Percentiles rank a stretch among this genome's conserved stretches.
These are phyloP conservation scores for Chionoecetes opilio DNA, from an alignment of 1,140 invertebrate genomes.

Conservation along the genomic window DNA sequence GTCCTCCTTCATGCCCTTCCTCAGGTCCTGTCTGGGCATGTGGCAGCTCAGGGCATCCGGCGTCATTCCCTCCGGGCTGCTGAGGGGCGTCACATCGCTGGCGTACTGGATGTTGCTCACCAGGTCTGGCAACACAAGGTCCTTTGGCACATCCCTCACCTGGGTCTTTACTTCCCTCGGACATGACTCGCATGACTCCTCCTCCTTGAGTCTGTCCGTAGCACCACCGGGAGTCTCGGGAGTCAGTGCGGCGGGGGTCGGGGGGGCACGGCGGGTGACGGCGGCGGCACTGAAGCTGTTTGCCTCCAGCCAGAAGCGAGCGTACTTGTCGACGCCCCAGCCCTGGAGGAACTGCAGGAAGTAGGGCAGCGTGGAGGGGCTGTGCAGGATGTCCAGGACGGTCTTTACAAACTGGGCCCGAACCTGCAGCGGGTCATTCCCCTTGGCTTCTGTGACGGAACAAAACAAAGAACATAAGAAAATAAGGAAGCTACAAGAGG, in stretches of 20 bases:
- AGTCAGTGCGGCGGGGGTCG: not conserved
- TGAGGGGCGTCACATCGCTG: slow-evolving; percentile 68
- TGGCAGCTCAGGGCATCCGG: slow-evolving; percentile 42
- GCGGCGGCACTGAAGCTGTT: slow-evolving; percentile 65
- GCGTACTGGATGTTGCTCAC: slow-evolving; percentile 70
- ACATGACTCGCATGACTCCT: not conserved
- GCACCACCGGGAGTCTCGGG: not conserved
- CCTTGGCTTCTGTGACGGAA: slow-evolving; percentile 1
- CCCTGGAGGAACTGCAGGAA: slow-evolving; percentile 74
- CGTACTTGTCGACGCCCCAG: slow-evolving; percentile 66
- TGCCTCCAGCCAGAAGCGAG: slow-evolving; percentile 68
- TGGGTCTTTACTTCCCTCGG: not conserved
- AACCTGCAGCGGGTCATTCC: slow-evolving; percentile 55
- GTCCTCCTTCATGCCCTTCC: not conserved
- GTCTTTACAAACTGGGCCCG: slow-evolving; percentile 74
- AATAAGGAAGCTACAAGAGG: not conserved
- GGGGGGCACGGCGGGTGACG: not conserved
- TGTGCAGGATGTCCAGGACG: slow-evolving; percentile 65
- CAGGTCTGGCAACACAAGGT: slow-evolving; percentile 65
- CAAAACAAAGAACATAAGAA: not conserved
- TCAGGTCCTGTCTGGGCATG: not conserved
- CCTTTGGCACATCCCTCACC: not conserved
- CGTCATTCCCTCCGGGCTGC: slow-evolving; percentile 56
- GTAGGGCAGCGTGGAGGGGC: slow-evolving; percentile 72
- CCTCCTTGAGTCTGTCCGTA: not conserved